Base-by-base conservation (phyloP, 2,888 invertebrate genomes). In the Rotaria sp. region DNA sequence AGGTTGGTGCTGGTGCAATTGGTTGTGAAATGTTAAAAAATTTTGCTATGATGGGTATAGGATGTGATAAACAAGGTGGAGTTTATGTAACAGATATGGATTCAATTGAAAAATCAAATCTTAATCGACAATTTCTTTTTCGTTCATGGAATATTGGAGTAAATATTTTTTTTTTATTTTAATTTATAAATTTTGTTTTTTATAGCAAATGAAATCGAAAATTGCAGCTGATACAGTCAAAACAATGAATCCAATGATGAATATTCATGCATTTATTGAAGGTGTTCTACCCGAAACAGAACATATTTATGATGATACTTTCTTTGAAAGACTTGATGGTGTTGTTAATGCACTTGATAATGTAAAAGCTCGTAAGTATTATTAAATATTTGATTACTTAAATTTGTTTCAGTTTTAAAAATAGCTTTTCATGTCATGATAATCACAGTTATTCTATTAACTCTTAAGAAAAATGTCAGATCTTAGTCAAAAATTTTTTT, bases 261-360 rank as follows among this genome's bases (percentile, higher is more conserved):
- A 90, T 84, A 90, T 92, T 52, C 88, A 88, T 41, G 88, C 92
- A 13, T 90, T 92, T 87, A 90, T 92, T 87, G 92, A 93, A 92
- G 93, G 97, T 85, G 98, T 99, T 3, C 96, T 98, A 80, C 94
- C 94, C 0, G 98, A 99, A 90, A 97, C 97, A 0, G 99, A 99
- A 90, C 93, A 94, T 80, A 93, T 95, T 26, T 99, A 98, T 92
- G 94, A 96, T 89, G 98, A 99, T 90, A 93, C 93, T 1, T 99
- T 99, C 93, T 99, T 97, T 92, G 95, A 96, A 89, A 93, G 93
- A 2, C 92, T 99, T 87, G 95, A 96, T 91, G 97, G 97, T 75
- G 96, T 99, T 0, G 96, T 96, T 86, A 99, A 99, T 92, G 99
- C 99, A 0, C 92, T 99, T 89, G 99, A 99, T 91, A 99, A 99